Evolutionary conservation across 2,797 vertebrate genomes (phyloP), one percentile per base, ranked within the genome.

Genomic region (Sebastes kiyomatsui): DNA sequence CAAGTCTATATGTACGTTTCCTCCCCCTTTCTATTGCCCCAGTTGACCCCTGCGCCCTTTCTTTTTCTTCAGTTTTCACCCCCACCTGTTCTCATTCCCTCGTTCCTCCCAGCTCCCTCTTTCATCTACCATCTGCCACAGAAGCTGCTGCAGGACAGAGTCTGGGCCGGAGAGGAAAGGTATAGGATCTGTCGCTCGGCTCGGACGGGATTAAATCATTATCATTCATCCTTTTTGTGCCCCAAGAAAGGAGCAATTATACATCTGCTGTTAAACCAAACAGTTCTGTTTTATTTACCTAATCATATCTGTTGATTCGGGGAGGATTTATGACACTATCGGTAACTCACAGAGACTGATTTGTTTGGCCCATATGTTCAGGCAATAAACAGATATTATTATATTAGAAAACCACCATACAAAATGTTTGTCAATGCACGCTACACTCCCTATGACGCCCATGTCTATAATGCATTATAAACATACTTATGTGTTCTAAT

Each of bases 81-180:
- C 93, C 93, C 93, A 94, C 94, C 94, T 94, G 92, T 93, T 94
- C 92, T 84, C 84, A 65, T 89, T 90, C 87, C 87, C 88, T 86
- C 23, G 16, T 56, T 87, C 86, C 87, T 85, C 92, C 87, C 80
- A 64, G 28, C 88, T 91, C 90, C 66, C 77, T 58, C 93, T 96
- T 95, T 95, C 93, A 96, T 95, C 85, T 91, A 91, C 93, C 95
- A 96, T 96, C 95, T 96, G 95, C 90, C 93, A 90, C 89, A n/a
- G 82, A 61, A 70, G 83, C 82, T 82, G 84, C 83, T 67, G 87
- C 68, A 90, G 77, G 81, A 86, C 73, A 1, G 33, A 59, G 80
- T 77, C 67, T 64, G 58, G 74, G 32, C 56, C 1, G 56, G 3
- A 14, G 23, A 69, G 73, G 66, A 85, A 84, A 90, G 88, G 90